Percentiles rank a stretch among this genome's conserved stretches.
These are phyloP conservation scores for Calliscelio sp. DNA, from an alignment of 2,888 invertebrate genomes.

Conservation along the genomic window DNA sequence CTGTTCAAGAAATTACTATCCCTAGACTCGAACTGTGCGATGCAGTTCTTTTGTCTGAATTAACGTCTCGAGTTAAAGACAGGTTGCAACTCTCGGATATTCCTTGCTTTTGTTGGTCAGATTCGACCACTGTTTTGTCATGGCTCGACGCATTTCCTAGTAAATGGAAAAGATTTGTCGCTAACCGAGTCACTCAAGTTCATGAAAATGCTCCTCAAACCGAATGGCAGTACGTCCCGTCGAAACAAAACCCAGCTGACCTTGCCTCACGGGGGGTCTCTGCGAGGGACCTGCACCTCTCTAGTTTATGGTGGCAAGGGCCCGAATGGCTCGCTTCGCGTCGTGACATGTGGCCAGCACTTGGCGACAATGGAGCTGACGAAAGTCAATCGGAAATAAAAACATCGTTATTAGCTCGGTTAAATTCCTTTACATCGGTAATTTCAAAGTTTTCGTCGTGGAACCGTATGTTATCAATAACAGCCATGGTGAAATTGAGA, in stretches of 20 bases:
- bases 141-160: too few species aligned
- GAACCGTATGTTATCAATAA: background rate
- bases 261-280: background rate
- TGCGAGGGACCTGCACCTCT: background rate
- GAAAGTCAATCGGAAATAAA: background rate
- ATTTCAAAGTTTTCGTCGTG: background rate
- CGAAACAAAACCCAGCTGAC: too few species aligned
- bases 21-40: slow-evolving; percentile 13
- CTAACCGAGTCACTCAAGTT: too few species aligned
- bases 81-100: too few species aligned
- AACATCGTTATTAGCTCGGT: background rate
- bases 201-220: too few species aligned
- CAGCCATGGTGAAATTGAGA: background rate
- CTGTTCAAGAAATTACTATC: background rate
- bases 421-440: background rate
- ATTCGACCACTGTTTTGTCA: too few species aligned
- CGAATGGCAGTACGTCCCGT: too few species aligned
- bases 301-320: background rate
- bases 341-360: background rate
- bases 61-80: too few species aligned
- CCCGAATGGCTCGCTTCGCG: background rate
- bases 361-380: background rate
- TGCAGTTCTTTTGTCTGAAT: slow-evolving; percentile 13
- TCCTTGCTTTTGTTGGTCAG: too few species aligned
- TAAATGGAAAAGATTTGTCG: too few species aligned